Percentiles rank a stretch among this genome's conserved stretches.
Conservation (phyloP, 2,888 invertebrate species). For the Himalopsyche anomala region DNA sequence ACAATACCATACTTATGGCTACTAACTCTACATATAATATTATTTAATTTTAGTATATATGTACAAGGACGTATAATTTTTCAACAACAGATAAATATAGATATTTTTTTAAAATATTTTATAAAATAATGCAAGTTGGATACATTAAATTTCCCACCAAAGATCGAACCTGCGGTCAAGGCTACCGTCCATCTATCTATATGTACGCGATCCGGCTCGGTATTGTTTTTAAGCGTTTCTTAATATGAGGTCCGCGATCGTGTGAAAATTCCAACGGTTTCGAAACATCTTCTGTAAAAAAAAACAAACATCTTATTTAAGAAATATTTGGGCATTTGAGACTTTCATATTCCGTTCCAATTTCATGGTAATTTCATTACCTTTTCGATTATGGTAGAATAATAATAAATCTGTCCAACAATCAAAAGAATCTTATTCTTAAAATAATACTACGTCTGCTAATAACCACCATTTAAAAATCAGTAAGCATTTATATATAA, state of each 20-base stretch:
- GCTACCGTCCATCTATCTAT: conserved; percentile 4
- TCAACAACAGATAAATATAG: conserved; percentile 16
- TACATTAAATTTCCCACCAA: conserved; percentile 27
- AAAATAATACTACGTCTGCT: too few relatives aligned
- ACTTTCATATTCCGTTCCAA: too few relatives aligned
- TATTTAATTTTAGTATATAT: conserved; percentile 24
- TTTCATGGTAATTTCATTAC: too few relatives aligned
- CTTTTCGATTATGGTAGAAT: too few relatives aligned
- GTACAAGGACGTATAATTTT: conserved; percentile 24
- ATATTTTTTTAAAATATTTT: conserved; percentile 2
- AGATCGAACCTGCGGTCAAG: conserved; percentile 38
- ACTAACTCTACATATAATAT: not conserved
- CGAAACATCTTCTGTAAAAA: too few relatives aligned
- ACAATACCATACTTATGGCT: not conserved
- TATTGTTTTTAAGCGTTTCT: not conserved
- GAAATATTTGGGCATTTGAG: too few relatives aligned
- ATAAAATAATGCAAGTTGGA: conserved; percentile 41
- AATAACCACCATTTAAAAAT: too few relatives aligned
- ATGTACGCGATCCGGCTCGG: conserved; percentile 27
- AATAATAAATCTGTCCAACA: too few relatives aligned
- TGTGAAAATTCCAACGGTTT: not conserved
- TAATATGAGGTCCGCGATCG: not conserved
- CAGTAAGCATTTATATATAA: too few relatives aligned
- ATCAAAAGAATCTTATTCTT: too few relatives aligned
- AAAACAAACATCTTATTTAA: too few relatives aligned